Conservation (phyloP, 2,113 vertebrate species). For the Rhinichthys klamathensis region DNA sequence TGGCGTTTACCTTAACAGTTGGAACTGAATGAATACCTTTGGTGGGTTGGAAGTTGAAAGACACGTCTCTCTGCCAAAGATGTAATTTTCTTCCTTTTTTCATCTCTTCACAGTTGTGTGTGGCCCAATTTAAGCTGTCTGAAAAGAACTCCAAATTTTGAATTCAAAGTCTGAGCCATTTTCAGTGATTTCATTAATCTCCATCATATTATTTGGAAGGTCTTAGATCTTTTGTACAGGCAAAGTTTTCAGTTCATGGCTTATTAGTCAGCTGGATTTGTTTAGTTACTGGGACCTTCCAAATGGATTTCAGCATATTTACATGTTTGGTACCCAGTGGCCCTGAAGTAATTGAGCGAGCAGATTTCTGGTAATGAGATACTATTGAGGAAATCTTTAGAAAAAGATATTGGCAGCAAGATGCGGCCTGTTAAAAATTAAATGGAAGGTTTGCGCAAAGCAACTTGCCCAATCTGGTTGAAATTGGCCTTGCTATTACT, state of each 20-base stretch:
- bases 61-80: slow-evolving; percentile 7
- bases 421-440: slow-evolving; percentile 5
- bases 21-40: slow-evolving; percentile 24
- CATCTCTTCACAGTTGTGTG: neutral
- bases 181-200: slow-evolving; percentile 24
- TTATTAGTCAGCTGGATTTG: neutral
- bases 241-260: neutral
- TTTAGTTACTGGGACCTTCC: neutral
- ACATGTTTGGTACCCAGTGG: neutral
- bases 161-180: slow-evolving; percentile 23
- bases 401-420: slow-evolving; percentile 12
- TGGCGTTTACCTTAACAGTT: slow-evolving; percentile 23
- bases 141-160: slow-evolving; percentile 19
- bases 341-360: slow-evolving; percentile 16
- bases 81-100: slow-evolving; percentile 16
- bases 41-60: slow-evolving; percentile 25
- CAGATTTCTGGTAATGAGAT: slow-evolving; percentile 15
- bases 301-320: slow-evolving; percentile 23
- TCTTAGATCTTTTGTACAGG: neutral
- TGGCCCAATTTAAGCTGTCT: slow-evolving; percentile 6
- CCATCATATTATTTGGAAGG: neutral
- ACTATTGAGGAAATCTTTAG: slow-evolving; percentile 5
- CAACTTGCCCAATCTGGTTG: neutral
- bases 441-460: neutral
- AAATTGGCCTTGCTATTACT: neutral